phyloP scores from a whole-genome alignment of 2,888 invertebrate species.

The Tenthredo mesomela region DNA sequence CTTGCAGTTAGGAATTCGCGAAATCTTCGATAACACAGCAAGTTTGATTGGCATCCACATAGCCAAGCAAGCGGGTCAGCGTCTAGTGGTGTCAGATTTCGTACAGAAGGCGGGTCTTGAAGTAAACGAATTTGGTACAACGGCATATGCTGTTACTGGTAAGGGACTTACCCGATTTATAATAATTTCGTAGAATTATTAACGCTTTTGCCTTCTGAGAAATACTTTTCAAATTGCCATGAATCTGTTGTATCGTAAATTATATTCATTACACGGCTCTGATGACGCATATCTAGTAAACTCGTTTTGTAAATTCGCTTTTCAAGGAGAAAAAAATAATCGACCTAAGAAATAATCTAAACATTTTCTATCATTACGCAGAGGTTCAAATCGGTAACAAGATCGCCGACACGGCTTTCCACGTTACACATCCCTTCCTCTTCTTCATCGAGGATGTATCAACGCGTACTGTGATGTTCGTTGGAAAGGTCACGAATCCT shows the following conservation, averaged over 20 bases:
- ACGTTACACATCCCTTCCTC: constrained; percentile 87
- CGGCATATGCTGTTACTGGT: constrained; percentile 87
- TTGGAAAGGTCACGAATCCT: constrained; percentile 87
- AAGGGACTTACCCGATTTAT: constrained; percentile 57
- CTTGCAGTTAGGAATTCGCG: constrained; percentile 84
- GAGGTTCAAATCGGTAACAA: constrained; percentile 86
- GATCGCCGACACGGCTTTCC: constrained; percentile 84
- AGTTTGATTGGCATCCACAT: constrained; percentile 85
- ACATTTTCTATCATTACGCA: constrained; percentile 70
- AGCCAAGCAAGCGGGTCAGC: constrained; percentile 78
- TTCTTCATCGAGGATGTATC: constrained; percentile 90
- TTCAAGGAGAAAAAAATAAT: not conserved
- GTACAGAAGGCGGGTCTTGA: constrained; percentile 89
- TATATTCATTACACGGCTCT: not conserved
- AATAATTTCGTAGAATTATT: not conserved
- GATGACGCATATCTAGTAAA: not conserved
- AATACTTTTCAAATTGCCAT: constrained; percentile 53
- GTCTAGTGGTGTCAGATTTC: constrained; percentile 84
- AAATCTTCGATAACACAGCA: constrained; percentile 86
- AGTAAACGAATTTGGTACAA: constrained; percentile 88
- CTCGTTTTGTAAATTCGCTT: not conserved
- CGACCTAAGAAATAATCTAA: not conserved
- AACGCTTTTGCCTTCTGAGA: not conserved
- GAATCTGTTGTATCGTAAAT: not conserved
- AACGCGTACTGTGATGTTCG: constrained; percentile 87